phyloP scores from a whole-genome alignment of 2,797 vertebrate genomes.

The Chaetophractus vellerosus region DNA sequence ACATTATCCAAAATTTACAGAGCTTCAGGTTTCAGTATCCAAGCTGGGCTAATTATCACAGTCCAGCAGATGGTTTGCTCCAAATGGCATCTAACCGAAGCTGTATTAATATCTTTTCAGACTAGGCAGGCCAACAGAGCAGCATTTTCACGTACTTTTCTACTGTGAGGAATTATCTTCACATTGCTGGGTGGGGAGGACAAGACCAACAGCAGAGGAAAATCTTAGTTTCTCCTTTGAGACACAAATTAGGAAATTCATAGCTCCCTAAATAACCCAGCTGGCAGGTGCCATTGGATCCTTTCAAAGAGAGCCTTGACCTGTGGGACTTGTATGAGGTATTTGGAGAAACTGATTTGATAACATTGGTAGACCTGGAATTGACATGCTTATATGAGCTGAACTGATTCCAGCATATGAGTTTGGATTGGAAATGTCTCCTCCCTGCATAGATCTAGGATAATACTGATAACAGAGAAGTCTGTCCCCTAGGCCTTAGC shows the following conservation, averaged over 20 bases:
- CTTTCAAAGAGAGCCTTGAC: neutral
- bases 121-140: neutral
- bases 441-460: neutral
- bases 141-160: neutral
- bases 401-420: neutral
- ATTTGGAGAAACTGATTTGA: neutral
- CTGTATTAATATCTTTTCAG: constrained; percentile 46
- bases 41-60: constrained; percentile 64
- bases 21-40: constrained; percentile 57
- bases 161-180: neutral
- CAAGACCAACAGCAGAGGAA: neutral
- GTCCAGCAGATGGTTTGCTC: constrained; percentile 64
- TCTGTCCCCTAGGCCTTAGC: neutral
- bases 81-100: constrained; percentile 61
- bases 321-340: neutral
- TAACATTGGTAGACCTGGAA: neutral
- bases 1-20: constrained; percentile 74
- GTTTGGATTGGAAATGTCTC: neutral
- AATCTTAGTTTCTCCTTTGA: neutral
- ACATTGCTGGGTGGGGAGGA: neutral
- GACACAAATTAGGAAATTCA: neutral
- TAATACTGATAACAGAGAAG: neutral
- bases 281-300: neutral
- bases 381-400: neutral
- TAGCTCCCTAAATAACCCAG: neutral